phyloP scores from a whole-genome alignment of 2,113 vertebrate genomes.

The Strigops habroptila region DNA sequence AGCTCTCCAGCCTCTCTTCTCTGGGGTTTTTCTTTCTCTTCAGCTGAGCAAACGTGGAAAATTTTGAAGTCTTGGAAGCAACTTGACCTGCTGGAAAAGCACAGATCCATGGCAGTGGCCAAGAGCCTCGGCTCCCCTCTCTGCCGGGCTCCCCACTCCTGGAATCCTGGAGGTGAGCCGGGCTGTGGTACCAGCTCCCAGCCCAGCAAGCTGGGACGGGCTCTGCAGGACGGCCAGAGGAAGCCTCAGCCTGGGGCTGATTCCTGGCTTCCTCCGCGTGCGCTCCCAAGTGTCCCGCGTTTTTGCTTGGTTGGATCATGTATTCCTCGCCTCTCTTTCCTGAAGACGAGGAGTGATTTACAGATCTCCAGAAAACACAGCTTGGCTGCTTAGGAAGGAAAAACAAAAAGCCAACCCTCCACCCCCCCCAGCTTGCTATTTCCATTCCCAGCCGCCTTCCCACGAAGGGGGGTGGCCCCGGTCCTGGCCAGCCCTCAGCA shows the following conservation, averaged over 20 bases:
- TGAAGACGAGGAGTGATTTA: slow-evolving; percentile 50
- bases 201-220: not conserved
- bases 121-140: not conserved
- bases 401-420: not conserved
- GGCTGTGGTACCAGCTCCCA: not conserved
- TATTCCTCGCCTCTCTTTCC: slow-evolving; percentile 30
- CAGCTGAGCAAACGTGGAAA: slow-evolving; percentile 15
- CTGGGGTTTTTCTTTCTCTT: not conserved
- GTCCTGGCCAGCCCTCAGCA: not conserved
- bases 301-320: slow-evolving; percentile 46
- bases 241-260: not conserved
- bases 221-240: rapidly evolving
- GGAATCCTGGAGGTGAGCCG: not conserved
- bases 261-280: not conserved
- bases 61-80: slow-evolving; percentile 3
- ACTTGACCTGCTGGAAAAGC: not conserved
- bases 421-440: not conserved
- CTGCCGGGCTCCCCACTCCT: rapidly evolving
- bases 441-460: not conserved
- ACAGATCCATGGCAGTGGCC: rapidly evolving
- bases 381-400: slow-evolving; percentile 16
- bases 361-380: slow-evolving; percentile 38
- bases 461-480: not conserved
- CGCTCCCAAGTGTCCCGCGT: not conserved
- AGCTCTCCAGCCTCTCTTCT: not conserved